A percentile compares a stretch with the other conserved stretches of the same genome.
Conservation (phyloP, 2,888 invertebrate species). For the Lepidocyrtinus sp. region DNA sequence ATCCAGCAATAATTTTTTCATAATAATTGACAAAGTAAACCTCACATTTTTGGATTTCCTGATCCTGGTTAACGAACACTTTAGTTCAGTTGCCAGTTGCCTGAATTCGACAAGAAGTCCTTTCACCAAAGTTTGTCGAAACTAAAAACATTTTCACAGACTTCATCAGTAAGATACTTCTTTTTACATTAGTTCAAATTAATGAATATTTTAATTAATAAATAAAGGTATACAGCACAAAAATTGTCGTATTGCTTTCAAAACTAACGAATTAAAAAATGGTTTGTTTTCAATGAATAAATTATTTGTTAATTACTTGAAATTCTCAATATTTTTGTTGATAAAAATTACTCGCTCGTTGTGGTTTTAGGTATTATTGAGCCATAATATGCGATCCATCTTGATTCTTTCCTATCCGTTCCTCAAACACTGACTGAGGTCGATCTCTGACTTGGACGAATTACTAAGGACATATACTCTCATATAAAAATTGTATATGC, state of each 20-base stretch:
- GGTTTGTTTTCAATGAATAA: background rate
- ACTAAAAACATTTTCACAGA: background rate
- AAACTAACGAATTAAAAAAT: background rate
- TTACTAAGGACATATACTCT: background rate
- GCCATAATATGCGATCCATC: conserved; percentile 55
- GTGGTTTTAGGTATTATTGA: conserved; percentile 21
- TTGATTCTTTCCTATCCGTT: conserved; percentile 54
- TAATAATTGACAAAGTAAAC: too few species aligned
- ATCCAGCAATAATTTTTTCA: too few species aligned
- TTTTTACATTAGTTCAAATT: background rate
- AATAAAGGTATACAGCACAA: too few species aligned
- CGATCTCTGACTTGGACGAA: conserved; percentile 16
- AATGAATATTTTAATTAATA: too few species aligned
- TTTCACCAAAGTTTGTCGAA: background rate
- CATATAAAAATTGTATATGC: too few species aligned
- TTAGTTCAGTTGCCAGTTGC: background rate
- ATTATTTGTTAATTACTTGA: conserved; percentile 22
- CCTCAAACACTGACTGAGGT: conserved; percentile 47
- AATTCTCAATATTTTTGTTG: background rate
- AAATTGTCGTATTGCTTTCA: background rate
- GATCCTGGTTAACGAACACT: background rate
- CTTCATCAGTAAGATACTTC: too few species aligned
- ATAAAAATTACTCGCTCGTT: background rate
- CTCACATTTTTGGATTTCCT: too few species aligned
- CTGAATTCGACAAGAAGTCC: background rate